Evolutionary conservation across 2,113 vertebrate genomes (phyloP).

Genomic region (Trochalopteron elliotii): DNA sequence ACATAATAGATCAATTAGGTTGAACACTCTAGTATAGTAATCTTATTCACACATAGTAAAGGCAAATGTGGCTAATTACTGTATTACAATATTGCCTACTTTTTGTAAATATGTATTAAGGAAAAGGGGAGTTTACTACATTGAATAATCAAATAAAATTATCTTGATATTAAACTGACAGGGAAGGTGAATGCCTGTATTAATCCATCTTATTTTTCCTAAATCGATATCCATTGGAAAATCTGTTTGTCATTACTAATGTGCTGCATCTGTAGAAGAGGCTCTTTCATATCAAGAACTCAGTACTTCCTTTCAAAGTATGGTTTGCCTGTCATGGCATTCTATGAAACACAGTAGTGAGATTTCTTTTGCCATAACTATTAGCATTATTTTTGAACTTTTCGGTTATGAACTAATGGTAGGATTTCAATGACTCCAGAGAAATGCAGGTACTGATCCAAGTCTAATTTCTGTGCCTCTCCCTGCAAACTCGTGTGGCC

Average conservation of each 20-base stretch:
- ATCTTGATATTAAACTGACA: constrained; percentile 25
- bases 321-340: background rate
- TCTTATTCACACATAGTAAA: constrained; percentile 65
- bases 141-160: constrained; percentile 42
- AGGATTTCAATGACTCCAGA: background rate
- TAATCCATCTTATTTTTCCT: background rate
- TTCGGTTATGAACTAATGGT: background rate
- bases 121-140: constrained; percentile 26
- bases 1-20: constrained; percentile 72
- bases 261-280: background rate
- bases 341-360: background rate
- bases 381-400: background rate
- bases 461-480: background rate
- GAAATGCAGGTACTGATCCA: constrained; percentile 10
- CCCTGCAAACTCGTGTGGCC: background rate
- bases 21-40: constrained; percentile 68
- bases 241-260: background rate
- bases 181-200: background rate
- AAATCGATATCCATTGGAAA: background rate
- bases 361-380: background rate
- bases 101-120: constrained; percentile 54
- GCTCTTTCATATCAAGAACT: background rate
- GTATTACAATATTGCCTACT: constrained; percentile 49
- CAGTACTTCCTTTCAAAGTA: background rate
- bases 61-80: constrained; percentile 63